These are phyloP conservation scores for Acanthurus lineatus DNA, from an alignment of 2,797 vertebrate genomes.

Conservation along the genomic window DNA sequence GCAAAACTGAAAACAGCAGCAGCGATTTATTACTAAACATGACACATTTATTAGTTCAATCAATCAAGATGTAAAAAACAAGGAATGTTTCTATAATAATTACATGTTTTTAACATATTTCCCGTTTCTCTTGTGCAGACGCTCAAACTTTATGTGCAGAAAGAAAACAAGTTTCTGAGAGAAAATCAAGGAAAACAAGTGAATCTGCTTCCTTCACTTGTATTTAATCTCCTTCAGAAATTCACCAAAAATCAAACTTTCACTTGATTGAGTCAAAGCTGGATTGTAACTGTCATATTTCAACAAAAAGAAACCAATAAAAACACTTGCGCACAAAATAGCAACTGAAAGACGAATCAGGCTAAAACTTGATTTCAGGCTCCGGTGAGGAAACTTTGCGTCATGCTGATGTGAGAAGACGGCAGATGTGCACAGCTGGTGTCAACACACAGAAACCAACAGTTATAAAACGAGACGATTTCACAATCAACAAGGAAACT, in stretches of 20 bases:
- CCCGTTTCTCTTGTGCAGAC: not conserved
- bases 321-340: not conserved
- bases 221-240: not conserved
- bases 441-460: not conserved
- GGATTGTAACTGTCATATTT: not conserved
- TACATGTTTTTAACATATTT: not conserved
- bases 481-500: not conserved
- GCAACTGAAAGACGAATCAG: not conserved
- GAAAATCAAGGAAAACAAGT: not conserved
- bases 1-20: too few relatives aligned
- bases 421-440: not conserved
- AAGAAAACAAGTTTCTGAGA: not conserved
- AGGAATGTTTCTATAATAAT: slow-evolving; percentile 19
- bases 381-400: too few relatives aligned
- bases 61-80: not conserved
- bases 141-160: too few relatives aligned
- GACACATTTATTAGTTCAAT: not conserved
- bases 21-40: too few relatives aligned
- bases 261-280: not conserved
- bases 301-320: not conserved
- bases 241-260: not conserved
- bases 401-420: not conserved
- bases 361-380: not conserved
- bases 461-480: not conserved
- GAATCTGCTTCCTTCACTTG: not conserved